Conservation (phyloP, 53 echinoderm and acorn worm species). For the Temnopleurus reevesii region DNA sequence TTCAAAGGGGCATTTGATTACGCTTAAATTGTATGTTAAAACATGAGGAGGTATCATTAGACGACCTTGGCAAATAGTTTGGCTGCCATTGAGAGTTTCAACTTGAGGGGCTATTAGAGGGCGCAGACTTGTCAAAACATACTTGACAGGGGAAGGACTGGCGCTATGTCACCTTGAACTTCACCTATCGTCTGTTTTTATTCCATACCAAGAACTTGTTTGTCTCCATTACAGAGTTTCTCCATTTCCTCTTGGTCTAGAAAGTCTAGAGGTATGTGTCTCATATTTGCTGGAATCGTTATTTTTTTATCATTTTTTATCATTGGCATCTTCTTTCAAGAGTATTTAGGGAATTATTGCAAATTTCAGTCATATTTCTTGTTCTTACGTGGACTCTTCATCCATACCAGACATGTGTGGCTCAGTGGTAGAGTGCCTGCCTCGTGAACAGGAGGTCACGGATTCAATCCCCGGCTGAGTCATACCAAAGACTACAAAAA, state of each 20-base stretch:
- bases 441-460: no score
- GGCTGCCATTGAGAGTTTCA: neutral
- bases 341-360: no score
- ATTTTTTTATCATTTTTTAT: no score
- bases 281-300: no score
- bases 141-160: slow-evolving; percentile 19
- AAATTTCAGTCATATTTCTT: no score
- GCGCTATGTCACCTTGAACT: slow-evolving; percentile 32
- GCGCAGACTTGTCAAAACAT: slow-evolving; percentile 34
- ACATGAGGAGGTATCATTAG: neutral
- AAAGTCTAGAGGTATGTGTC: no score
- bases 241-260: slow-evolving; percentile 5
- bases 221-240: slow-evolving; percentile 10
- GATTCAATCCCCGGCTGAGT: no score
- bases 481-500: no score
- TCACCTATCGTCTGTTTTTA: slow-evolving; percentile 33
- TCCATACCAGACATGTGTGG: no score
- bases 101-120: neutral
- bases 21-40: slow-evolving; percentile 38
- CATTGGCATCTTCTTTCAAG: no score
- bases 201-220: slow-evolving; percentile 28
- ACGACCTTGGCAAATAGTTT: slow-evolving; percentile 24
- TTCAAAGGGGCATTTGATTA: slow-evolving; percentile 47
- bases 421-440: no score
- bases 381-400: no score